Conservation (phyloP, 2,888 invertebrate genomes). For the Lamproptera curius region DNA sequence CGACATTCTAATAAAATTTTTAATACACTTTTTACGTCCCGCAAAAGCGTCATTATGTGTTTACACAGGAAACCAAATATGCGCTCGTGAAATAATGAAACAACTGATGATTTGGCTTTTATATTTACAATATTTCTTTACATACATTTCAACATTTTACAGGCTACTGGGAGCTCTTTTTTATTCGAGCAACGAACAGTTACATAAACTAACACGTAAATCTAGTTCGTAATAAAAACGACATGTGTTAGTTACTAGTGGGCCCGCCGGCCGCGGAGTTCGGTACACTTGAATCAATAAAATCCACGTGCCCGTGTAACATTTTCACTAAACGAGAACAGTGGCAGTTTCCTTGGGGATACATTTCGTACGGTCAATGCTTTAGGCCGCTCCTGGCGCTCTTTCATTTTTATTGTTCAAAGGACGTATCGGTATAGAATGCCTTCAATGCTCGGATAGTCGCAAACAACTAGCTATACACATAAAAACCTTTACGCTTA, state of each 20-base stretch:
- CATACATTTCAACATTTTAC: conserved; percentile 76
- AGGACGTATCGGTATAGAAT: conserved; percentile 63
- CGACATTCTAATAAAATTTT: conserved; percentile 28
- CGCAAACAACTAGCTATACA: conserved; percentile 39
- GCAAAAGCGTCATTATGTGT: conserved; percentile 30
- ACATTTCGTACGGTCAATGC: conserved; percentile 57
- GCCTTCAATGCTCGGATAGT: conserved; percentile 42
- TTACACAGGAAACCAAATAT: conserved; percentile 39
- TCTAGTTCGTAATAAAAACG: conserved; percentile 76
- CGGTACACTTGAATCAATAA: conserved; percentile 73
- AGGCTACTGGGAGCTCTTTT: conserved; percentile 77
- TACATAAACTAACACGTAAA: conserved; percentile 77
- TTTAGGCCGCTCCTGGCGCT: conserved; percentile 67
- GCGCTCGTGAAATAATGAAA: conserved; percentile 58
- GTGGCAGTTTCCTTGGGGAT: conserved; percentile 63
- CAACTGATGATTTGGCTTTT: conserved; percentile 64
- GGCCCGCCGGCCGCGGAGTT: conserved; percentile 55
- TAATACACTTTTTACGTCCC: conserved; percentile 35
- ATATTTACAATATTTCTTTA: conserved; percentile 76
- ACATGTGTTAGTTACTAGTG: conserved; percentile 67
- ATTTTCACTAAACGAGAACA: conserved; percentile 50
- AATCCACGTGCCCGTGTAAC: conserved; percentile 60
- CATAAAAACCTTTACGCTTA: conserved; percentile 58
- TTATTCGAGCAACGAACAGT: conserved; percentile 78
- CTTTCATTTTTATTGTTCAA: conserved; percentile 58